A percentile compares a stretch with the other conserved stretches of the same genome.
Evolutionary conservation across 2,797 vertebrate species (phyloP).

Genomic region (Chelmon rostratus): DNA sequence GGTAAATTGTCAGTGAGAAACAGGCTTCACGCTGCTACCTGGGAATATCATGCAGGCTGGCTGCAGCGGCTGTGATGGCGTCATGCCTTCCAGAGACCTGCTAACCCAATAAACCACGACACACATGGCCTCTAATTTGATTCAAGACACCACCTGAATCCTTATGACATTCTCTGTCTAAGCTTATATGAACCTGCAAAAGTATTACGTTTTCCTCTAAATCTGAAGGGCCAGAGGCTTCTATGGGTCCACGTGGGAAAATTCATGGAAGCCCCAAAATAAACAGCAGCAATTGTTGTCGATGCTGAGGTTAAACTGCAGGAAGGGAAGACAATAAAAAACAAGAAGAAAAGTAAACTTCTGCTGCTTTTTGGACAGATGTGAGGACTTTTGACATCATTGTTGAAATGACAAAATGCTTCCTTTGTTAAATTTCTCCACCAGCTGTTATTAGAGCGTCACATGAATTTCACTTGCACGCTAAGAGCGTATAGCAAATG

Average conservation of each 20-base stretch:
- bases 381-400: not conserved
- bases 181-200: constrained; percentile 26
- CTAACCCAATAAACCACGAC: constrained; percentile 47
- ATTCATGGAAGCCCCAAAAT: not conserved
- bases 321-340: not conserved
- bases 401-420: not conserved
- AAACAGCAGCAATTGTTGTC: constrained; percentile 16
- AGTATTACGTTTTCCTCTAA: not conserved
- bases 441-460: not conserved
- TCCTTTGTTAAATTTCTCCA: not conserved
- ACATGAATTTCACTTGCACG: not conserved
- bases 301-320: constrained; percentile 19
- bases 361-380: not conserved
- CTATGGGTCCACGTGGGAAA: not conserved
- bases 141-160: constrained; percentile 54
- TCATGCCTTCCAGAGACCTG: constrained; percentile 46
- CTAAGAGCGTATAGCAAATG: not conserved
- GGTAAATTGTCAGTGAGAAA: constrained; percentile 52
- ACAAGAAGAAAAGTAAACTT: not conserved
- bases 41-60: constrained; percentile 38
- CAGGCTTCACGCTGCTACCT: constrained; percentile 24
- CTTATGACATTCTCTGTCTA: constrained; percentile 15
- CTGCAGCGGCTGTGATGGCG: constrained; percentile 21
- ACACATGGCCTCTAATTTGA: constrained; percentile 48
- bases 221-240: not conserved